A percentile compares a stretch with the other conserved stretches of the same genome.
Conservation (phyloP, 2,113 vertebrate genomes). For the Nothocercus nigrocapillus region DNA sequence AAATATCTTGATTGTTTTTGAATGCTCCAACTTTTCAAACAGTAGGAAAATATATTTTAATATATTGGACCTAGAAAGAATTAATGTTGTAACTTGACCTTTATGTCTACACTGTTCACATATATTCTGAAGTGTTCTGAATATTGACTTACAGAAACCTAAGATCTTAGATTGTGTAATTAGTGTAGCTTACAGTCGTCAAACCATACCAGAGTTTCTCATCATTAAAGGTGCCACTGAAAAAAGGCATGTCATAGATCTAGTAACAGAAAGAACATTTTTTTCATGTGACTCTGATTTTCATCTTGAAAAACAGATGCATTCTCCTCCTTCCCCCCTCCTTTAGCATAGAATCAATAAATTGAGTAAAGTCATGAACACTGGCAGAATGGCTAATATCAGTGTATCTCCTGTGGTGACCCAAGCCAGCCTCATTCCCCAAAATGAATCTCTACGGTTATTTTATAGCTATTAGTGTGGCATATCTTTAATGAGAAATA, state of each 20-base stretch:
- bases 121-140: conserved; percentile 53
- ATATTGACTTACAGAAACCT: conserved; percentile 55
- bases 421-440: neutral
- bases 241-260: conserved; percentile 32
- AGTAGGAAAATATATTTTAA: neutral
- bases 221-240: conserved; percentile 38
- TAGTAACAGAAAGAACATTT: neutral
- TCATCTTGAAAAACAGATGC: conserved; percentile 29
- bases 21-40: neutral
- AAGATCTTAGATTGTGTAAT: conserved; percentile 59
- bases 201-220: neutral
- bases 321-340: neutral
- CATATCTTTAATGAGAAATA: neutral
- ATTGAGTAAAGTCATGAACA: conserved; percentile 58
- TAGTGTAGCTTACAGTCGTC: conserved; percentile 36
- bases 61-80: neutral
- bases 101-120: conserved; percentile 54
- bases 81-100: conserved; percentile 41
- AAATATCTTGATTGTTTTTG: conserved; percentile 2
- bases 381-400: conserved; percentile 31
- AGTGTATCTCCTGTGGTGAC: neutral
- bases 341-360: conserved; percentile 57
- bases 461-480: conserved; percentile 1
- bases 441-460: neutral
- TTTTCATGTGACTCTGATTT: conserved; percentile 51